phyloP scores from a whole-genome alignment of 2,113 vertebrate species.

The Pica pica region DNA sequence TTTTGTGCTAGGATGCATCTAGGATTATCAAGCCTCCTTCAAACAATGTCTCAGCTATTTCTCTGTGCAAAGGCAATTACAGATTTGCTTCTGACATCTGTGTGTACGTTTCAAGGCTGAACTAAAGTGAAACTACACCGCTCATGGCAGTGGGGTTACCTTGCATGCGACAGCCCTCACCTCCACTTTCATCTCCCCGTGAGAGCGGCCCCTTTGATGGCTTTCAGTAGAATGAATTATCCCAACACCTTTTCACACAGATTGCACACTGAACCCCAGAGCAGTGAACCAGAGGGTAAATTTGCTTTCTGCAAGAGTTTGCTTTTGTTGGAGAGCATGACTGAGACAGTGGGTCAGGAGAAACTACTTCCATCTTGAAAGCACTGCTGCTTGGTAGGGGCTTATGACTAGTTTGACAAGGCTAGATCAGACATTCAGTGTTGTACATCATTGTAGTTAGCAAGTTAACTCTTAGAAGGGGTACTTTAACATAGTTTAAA shows the following conservation, averaged over 20 bases:
- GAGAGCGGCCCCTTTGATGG: neutral
- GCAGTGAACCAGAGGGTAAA: neutral
- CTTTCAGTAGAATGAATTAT: conserved; percentile 3
- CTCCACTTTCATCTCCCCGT: neutral
- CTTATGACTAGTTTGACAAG: neutral
- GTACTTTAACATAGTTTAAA: conserved; percentile 13
- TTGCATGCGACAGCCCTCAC: neutral
- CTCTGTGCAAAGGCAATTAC: neutral
- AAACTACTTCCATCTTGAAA: conserved; percentile 12
- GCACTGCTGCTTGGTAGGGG: neutral
- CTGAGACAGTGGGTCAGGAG: neutral
- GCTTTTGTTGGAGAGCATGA: neutral
- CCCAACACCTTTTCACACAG: neutral
- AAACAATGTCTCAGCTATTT: neutral
- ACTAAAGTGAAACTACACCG: neutral
- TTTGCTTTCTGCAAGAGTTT: neutral
- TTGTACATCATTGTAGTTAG: neutral
- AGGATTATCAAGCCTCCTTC: neutral
- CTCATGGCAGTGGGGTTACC: neutral
- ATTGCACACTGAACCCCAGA: neutral
- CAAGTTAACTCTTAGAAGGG: conserved; percentile 5
- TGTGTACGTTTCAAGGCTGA: neutral
- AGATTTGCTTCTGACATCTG: neutral
- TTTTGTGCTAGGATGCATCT: neutral
- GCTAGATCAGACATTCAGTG: neutral